phyloP scores from a whole-genome alignment of 1,140 invertebrate species.

The Zaprionus africanus region DNA sequence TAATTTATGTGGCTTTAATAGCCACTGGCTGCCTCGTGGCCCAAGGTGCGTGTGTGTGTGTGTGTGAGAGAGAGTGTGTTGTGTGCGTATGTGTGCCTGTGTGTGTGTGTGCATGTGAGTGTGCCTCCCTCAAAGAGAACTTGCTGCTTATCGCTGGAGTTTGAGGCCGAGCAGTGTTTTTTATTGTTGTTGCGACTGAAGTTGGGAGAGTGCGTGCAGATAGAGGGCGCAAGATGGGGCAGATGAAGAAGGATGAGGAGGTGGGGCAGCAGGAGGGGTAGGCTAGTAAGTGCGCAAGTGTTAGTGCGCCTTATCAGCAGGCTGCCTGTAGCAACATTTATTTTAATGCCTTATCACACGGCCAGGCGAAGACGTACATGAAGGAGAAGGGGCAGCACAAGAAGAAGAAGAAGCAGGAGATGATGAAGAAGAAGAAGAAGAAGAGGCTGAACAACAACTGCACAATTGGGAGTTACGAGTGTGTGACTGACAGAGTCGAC shows the following conservation, averaged over 20 bases:
- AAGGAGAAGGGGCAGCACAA: neutral
- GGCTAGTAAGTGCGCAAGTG: constrained; percentile 41
- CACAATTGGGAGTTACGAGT: constrained; percentile 82
- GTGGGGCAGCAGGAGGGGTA: neutral
- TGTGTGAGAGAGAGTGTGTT: neutral
- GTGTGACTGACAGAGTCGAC: constrained; percentile 52
- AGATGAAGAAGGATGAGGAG: constrained; percentile 7
- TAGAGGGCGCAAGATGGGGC: neutral
- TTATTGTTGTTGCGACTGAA: constrained; percentile 38
- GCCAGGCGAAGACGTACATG: constrained; percentile 51
- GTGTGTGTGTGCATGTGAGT: constrained; percentile 17
- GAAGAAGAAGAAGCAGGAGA: constrained; percentile 11
- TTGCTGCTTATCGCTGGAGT: constrained; percentile 52
- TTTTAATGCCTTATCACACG: constrained; percentile 79
- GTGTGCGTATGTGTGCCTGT: neutral
- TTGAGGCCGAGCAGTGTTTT: constrained; percentile 42
- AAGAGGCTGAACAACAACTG: constrained; percentile 57
- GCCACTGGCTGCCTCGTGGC: constrained; percentile 58
- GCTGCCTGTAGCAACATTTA: constrained; percentile 76
- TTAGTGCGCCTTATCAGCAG: constrained; percentile 67
- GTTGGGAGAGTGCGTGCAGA: neutral
- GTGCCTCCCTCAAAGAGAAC: constrained; percentile 20
- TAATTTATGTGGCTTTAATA: constrained; percentile 83
- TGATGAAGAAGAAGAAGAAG: neutral
- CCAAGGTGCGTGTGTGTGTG: constrained; percentile 22